These are phyloP conservation scores for Cephonodes hylas DNA, from an alignment of 2,888 invertebrate genomes.

Conservation along the genomic window DNA sequence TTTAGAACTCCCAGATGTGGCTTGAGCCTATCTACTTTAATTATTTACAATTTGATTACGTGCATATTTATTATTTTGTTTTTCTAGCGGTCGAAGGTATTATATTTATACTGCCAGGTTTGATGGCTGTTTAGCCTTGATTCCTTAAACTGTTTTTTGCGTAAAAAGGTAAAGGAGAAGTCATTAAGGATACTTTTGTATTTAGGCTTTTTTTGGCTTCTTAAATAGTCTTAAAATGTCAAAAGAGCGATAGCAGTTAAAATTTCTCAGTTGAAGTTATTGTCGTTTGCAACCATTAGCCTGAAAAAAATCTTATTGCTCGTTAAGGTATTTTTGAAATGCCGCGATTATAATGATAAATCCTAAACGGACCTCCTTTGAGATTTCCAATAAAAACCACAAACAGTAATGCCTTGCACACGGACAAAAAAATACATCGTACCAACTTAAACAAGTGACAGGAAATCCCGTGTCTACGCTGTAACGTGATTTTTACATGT, in stretches of 20 bases:
- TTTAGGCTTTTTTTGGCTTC: no score
- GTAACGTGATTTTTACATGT: constrained; percentile 26
- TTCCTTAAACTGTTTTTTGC: not conserved
- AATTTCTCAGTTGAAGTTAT: no score
- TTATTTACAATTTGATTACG: constrained; percentile 10
- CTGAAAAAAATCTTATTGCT: no score
- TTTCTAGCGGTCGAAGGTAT: not conserved
- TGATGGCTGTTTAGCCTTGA: not conserved
- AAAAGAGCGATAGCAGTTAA: no score
- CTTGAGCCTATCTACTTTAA: constrained; percentile 13
- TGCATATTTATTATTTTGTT: not conserved
- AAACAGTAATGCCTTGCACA: not conserved
- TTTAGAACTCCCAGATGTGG: constrained; percentile 31
- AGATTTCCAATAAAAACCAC: not conserved
- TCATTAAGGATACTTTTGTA: no score
- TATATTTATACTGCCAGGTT: not conserved
- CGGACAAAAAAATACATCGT: not conserved
- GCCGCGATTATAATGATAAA: no score
- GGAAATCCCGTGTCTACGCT: constrained; percentile 1
- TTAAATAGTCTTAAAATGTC: no score
- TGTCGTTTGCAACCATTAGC: no score
- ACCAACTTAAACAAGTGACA: not conserved
- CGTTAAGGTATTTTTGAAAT: no score
- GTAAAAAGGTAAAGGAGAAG: no score
- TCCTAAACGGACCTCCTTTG: no score